Evolutionary conservation across 2,113 vertebrate species (phyloP).

Genomic region (Corythoichthys intestinalis): DNA sequence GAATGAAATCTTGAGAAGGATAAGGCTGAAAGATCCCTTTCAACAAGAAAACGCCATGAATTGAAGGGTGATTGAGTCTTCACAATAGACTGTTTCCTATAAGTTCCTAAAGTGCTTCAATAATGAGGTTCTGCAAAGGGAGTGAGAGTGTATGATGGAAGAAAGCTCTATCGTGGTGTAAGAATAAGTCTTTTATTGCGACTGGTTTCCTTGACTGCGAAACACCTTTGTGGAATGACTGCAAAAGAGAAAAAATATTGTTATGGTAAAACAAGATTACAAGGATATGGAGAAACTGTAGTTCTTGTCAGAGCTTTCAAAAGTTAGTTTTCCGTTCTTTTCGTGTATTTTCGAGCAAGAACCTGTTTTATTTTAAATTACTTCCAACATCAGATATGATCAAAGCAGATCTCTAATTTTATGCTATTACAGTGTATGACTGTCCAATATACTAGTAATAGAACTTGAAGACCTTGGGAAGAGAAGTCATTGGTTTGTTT

Average conservation of each 20-base stretch:
- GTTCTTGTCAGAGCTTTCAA: neutral
- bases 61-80: neutral
- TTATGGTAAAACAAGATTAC: neutral
- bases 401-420: too few species aligned
- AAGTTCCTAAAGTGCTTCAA: neutral
- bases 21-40: neutral
- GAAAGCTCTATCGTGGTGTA: neutral
- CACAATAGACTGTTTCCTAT: neutral
- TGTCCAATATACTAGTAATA: too few species aligned
- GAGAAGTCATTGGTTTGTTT: too few species aligned
- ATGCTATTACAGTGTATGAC: too few species aligned
- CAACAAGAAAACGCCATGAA: neutral
- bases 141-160: neutral
- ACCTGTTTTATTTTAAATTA: neutral
- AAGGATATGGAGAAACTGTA: neutral
- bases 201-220: neutral
- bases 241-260: neutral
- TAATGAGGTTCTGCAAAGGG: neutral
- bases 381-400: too few species aligned
- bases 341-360: neutral
- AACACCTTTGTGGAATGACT: neutral
- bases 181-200: neutral
- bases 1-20: neutral
- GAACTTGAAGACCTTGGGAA: too few species aligned
- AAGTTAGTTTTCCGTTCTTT: neutral